These are phyloP conservation scores for Psittacula derbiana DNA, from an alignment of 2,797 vertebrate genomes.

Conservation along the genomic window DNA sequence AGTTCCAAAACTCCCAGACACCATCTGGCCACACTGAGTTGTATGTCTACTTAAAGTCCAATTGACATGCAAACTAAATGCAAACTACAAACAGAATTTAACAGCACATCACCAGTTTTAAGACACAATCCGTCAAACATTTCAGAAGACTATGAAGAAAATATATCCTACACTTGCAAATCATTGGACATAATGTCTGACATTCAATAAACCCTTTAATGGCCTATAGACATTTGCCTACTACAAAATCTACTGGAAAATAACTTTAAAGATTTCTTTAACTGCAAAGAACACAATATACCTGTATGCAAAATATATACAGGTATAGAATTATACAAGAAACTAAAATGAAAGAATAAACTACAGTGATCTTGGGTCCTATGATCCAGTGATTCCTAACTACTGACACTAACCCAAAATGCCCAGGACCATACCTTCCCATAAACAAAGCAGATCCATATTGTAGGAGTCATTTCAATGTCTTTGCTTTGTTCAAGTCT, in stretches of 20 bases:
- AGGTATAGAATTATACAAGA: background rate
- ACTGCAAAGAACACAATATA: background rate
- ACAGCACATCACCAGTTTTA: slow-evolving; percentile 68
- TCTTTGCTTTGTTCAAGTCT: background rate
- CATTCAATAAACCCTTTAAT: slow-evolving; percentile 13
- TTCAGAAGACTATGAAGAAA: slow-evolving; percentile 50
- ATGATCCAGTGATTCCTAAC: background rate
- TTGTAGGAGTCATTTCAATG: background rate
- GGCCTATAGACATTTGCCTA: background rate
- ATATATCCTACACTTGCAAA: slow-evolving; percentile 49
- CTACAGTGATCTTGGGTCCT: background rate
- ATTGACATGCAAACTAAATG: slow-evolving; percentile 76
- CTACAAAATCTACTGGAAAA: slow-evolving; percentile 8
- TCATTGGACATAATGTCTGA: slow-evolving; percentile 39
- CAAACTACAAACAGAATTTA: slow-evolving; percentile 71
- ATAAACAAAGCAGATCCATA: background rate
- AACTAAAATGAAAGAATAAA: slow-evolving; percentile 1
- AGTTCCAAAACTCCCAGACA: slow-evolving; percentile 71
- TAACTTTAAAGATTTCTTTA: background rate
- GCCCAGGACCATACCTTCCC: background rate
- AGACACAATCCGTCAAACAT: slow-evolving; percentile 67
- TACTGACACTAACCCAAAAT: background rate
- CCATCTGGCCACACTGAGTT: slow-evolving; percentile 71
- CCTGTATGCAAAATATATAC: background rate
- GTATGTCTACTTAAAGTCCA: slow-evolving; percentile 67